Percentiles rank a stretch among this genome's conserved stretches.
Evolutionary conservation across 2,113 vertebrate species (phyloP).

Genomic region (Lycaon pictus): DNA sequence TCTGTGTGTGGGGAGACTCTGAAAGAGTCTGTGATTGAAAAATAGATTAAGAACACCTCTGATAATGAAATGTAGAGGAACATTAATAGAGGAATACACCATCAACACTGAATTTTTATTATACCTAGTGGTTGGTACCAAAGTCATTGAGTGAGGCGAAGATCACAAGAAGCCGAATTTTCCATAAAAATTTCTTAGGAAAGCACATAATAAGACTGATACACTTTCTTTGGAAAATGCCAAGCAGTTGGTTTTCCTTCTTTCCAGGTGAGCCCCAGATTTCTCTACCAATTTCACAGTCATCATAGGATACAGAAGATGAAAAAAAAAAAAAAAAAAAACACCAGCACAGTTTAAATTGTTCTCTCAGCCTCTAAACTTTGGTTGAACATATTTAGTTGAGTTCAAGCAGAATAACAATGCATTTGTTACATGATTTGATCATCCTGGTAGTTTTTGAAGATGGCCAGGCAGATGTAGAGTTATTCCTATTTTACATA

Average conservation of each 20-base stretch:
- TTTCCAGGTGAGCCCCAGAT: neutral
- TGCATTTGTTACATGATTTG: slow-evolving; percentile 21
- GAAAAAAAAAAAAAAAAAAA: neutral
- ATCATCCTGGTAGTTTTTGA: neutral
- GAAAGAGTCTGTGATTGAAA: slow-evolving; percentile 11
- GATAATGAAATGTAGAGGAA: neutral
- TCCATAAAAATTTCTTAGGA: neutral
- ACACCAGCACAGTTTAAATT: neutral
- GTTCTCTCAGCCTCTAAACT: neutral
- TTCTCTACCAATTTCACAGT: neutral
- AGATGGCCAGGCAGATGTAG: neutral
- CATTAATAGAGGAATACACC: neutral
- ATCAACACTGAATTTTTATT: neutral
- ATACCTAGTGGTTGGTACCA: neutral
- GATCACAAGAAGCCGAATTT: neutral
- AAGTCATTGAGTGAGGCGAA: neutral
- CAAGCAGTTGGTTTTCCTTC: neutral
- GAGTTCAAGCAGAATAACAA: slow-evolving; percentile 4
- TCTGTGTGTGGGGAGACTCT: neutral
- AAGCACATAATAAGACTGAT: neutral
- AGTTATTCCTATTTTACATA: neutral
- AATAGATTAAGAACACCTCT: neutral
- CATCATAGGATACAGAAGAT: neutral
- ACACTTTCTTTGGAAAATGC: neutral
- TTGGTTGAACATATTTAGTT: neutral